A percentile compares a stretch with the other conserved stretches of the same genome.
phyloP scores from a whole-genome alignment of 2,888 invertebrate genomes.

The Polydrusus tereticollis region DNA sequence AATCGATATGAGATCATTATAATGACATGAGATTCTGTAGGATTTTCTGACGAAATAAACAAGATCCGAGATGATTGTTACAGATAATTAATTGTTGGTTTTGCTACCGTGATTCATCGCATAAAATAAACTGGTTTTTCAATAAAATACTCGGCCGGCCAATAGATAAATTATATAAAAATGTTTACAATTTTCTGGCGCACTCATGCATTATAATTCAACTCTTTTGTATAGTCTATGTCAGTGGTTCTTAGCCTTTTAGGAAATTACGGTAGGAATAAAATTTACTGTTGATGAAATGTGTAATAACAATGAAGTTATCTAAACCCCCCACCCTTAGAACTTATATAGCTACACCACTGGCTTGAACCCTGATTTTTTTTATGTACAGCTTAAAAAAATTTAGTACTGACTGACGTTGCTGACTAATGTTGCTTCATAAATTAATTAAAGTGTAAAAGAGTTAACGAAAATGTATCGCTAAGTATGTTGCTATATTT shows the following conservation, averaged over 20 bases:
- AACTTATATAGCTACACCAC: too few relatives aligned
- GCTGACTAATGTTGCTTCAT: not conserved
- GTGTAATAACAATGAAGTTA: too few relatives aligned
- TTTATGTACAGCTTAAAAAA: too few relatives aligned
- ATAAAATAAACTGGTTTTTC: conserved; percentile 15
- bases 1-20: conserved; percentile 18
- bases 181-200: not conserved
- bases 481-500: conserved; percentile 13
- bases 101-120: conserved; percentile 19
- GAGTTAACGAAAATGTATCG: conserved; percentile 15
- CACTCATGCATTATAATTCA: not conserved
- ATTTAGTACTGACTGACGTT: not conserved
- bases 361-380: too few relatives aligned
- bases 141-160: not conserved
- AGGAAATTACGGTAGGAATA: too few relatives aligned
- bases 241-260: too few relatives aligned
- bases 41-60: conserved; percentile 37
- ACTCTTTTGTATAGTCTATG: too few relatives aligned
- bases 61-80: conserved; percentile 22
- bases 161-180: not conserved
- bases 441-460: not conserved
- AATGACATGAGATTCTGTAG: conserved; percentile 21
- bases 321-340: too few relatives aligned
- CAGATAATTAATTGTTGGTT: conserved; percentile 13
- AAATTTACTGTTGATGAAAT: too few relatives aligned